Evolutionary conservation across 1,140 invertebrate genomes (phyloP), one percentile per base, ranked within the genome.

Genomic region (Brachystomella parvula): DNA sequence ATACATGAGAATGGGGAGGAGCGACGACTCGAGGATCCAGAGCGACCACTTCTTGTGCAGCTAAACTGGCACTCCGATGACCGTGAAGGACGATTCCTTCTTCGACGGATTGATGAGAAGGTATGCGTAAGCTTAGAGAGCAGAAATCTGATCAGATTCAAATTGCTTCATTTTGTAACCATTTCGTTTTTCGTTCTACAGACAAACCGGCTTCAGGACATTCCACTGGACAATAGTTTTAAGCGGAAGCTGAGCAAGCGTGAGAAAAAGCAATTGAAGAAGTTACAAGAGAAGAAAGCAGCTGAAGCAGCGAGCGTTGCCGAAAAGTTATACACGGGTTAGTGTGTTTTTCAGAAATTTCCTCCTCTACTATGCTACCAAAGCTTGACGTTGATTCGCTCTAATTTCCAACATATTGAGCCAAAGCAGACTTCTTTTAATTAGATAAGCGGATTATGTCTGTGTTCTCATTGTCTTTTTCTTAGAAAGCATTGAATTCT

Each of bases 51-150:
- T 35, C 81, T 96, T 57, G 96, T 99, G n/a, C 96, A 99, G 80
- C 83, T 99, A 32, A 97, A 97, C 81, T 99, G 96, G 96, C 94
- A 98, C 76, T 91, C 94, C 49, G 95, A 98, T 78, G 95, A 98
- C 77, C 82, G 94, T 29, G 96, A 99, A 80, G 96, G 96, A 33
- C 83, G 96, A 56, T 99, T 99, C 81, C 82, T 99, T 60, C 82
- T 99, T 3, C 87, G 92, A 76, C 84, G 90, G 74, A 89, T 93
- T 73, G 88, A 92, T 77, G 88, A 90, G 88, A 62, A 75, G 71
- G 47, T 63, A 3, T 30, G 31, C 2, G 9, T 15, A 28, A 56
- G 53, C 12, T 24, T 17, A 56, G 24, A 21, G 24, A 56, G 6
- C n/a, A n/a, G 24, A 60, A 60, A 17, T 60, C 19, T 60, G 64